phyloP scores from a whole-genome alignment of 2,888 invertebrate genomes.

The Drosophila prostipennis region DNA sequence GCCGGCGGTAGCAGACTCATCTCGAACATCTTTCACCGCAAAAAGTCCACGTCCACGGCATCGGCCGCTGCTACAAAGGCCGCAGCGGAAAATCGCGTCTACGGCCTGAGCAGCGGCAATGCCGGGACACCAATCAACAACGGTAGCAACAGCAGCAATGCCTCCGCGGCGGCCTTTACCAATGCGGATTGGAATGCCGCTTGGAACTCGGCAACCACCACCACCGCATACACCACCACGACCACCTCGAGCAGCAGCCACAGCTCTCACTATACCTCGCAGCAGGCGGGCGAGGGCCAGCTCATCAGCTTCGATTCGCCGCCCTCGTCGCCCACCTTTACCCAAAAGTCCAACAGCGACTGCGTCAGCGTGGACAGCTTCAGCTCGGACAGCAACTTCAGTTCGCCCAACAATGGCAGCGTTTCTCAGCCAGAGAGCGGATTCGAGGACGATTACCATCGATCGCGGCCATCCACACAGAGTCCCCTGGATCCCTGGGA shows the following conservation, averaged over 20 bases:
- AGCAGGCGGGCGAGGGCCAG: constrained; percentile 81
- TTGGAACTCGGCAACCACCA: constrained; percentile 67
- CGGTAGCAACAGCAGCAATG: background rate
- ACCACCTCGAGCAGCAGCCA: constrained; percentile 5
- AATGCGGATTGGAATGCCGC: constrained; percentile 76
- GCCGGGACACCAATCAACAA: constrained; percentile 26
- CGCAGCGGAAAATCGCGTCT: constrained; percentile 70
- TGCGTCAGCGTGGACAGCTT: constrained; percentile 91
- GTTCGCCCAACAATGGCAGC: constrained; percentile 86
- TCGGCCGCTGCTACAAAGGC: constrained; percentile 61
- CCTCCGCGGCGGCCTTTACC: constrained; percentile 27
- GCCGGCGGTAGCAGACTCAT: constrained; percentile 63
- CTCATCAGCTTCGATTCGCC: constrained; percentile 90
- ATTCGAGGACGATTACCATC: constrained; percentile 91
- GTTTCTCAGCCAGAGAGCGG: constrained; percentile 91
- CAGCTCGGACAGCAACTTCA: constrained; percentile 89
- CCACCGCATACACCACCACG: constrained; percentile 7
- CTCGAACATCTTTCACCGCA: constrained; percentile 82
- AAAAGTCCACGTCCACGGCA: constrained; percentile 71
- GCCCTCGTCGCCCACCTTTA: constrained; percentile 90
- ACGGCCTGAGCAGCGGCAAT: constrained; percentile 78
- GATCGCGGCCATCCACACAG: constrained; percentile 85
- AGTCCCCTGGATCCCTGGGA: constrained; percentile 84
- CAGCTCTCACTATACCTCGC: constrained; percentile 28
- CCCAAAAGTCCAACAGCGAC: constrained; percentile 90